Evolutionary conservation across 2,113 vertebrate genomes (phyloP), one percentile per base, ranked within the genome.

Genomic region (Megaceryle maxima): DNA sequence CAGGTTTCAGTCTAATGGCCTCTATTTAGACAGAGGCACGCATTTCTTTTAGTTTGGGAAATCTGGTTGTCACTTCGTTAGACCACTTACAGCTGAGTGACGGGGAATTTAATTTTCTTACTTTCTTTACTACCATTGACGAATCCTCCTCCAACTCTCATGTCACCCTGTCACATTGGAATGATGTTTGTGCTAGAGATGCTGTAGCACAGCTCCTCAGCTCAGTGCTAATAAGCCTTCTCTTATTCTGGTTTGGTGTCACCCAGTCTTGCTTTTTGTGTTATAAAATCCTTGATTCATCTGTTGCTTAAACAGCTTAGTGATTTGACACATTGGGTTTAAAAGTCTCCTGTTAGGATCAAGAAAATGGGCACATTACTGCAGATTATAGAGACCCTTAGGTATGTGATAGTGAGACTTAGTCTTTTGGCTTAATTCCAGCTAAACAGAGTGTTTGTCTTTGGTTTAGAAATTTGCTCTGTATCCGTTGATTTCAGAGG

Each of bases 41-140:
- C 16, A 16, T 68, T 94, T 62, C 69, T 90, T 91, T 80, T 53
- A 26, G 85, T 92, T 63, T 68, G 67, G 33, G 66, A 93, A 85
- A 88, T 85, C 87, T 83, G n/a, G 82, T 81, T 82, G 57, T 89
- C 74, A 57, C 78, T 94, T 94, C 48, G 33, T 89, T 79, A 94
- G 87, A 62, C 29, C 57, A 51, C 70, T 91, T 84, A 48, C 51
- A 87, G 76, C 64, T 87, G 83, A 89, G 53, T 87, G 93, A 82
- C 70, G 82, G 69, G 66, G 84, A 76, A 94, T 94, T 92, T 63
- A 56, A 87, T 92, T 87, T 87, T 79, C 80, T 80, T 46, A 56
- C 51, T 75, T 63, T 82, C 83, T 74, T 87, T 60, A 35, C 51
- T 56, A 1, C 35, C 2, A 1, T 33, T 73, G 87, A 85, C 78